Base-by-base conservation (phyloP, 2,113 vertebrate species). In the Columba livia region DNA sequence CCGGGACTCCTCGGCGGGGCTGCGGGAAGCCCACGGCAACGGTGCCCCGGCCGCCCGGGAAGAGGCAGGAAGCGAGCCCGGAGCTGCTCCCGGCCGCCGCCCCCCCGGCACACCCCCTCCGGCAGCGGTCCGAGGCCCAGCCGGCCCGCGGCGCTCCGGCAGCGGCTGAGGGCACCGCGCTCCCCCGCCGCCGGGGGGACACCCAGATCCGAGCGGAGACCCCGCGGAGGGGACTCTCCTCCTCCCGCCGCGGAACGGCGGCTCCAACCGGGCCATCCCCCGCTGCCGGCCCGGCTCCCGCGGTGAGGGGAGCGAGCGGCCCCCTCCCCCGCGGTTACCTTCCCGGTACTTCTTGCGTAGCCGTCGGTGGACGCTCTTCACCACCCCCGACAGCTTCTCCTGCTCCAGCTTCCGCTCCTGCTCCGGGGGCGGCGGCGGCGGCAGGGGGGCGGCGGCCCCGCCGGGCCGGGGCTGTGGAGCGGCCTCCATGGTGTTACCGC, bases 261-360 rank as follows among this genome's bases (percentile, higher is more conserved):
- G 42, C 42, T 44, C 42, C 36, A 5, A 9, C 32, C 65, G 6
- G 51, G n/a, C 44, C 36, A 9, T 20, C 34, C 31, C 34, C 42
- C 28, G 44, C 8, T 16, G 31, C 51, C 34, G 21, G 32, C 24
- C 38, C 20, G 40, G 60, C 32, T 67, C 29, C 25, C n/a, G 20
- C 36, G 6, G 42, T 13, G 42, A 88, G 34, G 25, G 42, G 25
- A 75, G 69, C 32, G 31, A 15, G 20, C 44, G 31, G 47, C 66
- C 60, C 85, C 40, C 54, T 17, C 82, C 51, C 82, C 61, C 64
- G 88, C 78, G 42, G 87, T 98, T 98, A 99, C 99, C 99, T 98
- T 99, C 99, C 93, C 98, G 98, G 97, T 99, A 99, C 98, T 99
- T 99, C 98, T 98, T 99, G 95, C 99, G 99, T 97, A 99, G 99